A percentile compares a stretch with the other conserved stretches of the same genome.
Evolutionary conservation across 2,888 invertebrate genomes (phyloP).

Genomic region (Stenurella melanura): DNA sequence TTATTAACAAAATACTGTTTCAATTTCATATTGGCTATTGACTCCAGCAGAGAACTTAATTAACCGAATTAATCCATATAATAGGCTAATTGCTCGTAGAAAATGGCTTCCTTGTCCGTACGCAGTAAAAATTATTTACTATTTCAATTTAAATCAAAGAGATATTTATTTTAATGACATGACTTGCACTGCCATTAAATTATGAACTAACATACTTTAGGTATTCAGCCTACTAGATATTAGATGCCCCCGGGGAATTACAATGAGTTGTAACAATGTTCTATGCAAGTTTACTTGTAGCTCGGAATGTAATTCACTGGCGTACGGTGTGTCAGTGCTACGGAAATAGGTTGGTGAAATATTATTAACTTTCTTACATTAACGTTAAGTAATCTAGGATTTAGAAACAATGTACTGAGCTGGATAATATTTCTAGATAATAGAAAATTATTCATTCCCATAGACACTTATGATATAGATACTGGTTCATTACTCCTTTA

Average conservation of each 20-base stretch:
- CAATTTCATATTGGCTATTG: neutral
- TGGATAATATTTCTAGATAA: too few species aligned
- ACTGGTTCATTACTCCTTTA: too few species aligned
- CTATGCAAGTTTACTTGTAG: neutral
- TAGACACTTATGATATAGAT: too few species aligned
- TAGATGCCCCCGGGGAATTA: neutral
- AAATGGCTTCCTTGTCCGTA: neutral
- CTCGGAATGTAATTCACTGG: neutral
- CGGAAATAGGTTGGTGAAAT: too few species aligned
- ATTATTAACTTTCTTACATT: too few species aligned
- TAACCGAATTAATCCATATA: constrained; percentile 3
- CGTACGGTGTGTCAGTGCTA: neutral
- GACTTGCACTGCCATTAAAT: constrained; percentile 3
- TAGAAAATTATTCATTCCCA: too few species aligned
- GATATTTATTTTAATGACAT: constrained; percentile 7
- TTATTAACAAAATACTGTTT: neutral
- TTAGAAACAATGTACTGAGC: too few species aligned
- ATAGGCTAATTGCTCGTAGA: neutral
- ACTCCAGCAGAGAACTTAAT: neutral
- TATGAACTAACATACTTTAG: neutral
- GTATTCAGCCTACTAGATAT: constrained; percentile 7
- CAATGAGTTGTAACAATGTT: neutral
- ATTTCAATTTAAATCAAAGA: constrained; percentile 4
- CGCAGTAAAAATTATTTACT: neutral
- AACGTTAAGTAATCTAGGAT: too few species aligned